phyloP scores from a whole-genome alignment of 1,140 invertebrate genomes.

The Tetranychus cinnabarinus region DNA sequence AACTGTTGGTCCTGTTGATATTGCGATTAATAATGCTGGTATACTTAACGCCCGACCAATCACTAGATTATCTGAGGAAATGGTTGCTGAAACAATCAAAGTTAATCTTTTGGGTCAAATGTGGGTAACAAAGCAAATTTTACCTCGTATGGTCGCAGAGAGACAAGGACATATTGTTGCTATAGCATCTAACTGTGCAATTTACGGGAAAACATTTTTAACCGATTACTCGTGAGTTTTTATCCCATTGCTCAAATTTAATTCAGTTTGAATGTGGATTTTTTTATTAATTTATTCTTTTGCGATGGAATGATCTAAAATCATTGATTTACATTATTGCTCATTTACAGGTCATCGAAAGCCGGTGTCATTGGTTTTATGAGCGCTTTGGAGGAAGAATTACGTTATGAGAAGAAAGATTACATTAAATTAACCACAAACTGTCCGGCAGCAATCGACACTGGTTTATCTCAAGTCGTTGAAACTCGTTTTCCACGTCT shows the following conservation, averaged over 20 bases:
- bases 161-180: slow-evolving; percentile 60
- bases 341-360: slow-evolving; percentile 13
- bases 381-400: slow-evolving; percentile 42
- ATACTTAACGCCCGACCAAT: slow-evolving; percentile 53
- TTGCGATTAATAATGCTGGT: slow-evolving; percentile 65
- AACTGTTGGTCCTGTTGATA: slow-evolving; percentile 31
- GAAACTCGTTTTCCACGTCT: slow-evolving; percentile 26
- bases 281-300: too few species aligned
- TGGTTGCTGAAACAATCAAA: slow-evolving; percentile 40
- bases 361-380: slow-evolving; percentile 29
- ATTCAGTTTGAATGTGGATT: too few species aligned
- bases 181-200: slow-evolving; percentile 51
- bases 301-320: too few species aligned
- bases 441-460: slow-evolving; percentile 58
- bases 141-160: slow-evolving; percentile 48
- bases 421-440: slow-evolving; percentile 52
- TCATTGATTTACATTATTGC: background rate
- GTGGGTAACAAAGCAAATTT: slow-evolving; percentile 50
- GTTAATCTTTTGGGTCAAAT: slow-evolving; percentile 54
- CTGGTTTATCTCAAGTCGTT: slow-evolving; percentile 54
- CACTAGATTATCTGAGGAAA: slow-evolving; percentile 32
- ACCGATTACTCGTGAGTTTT: slow-evolving; percentile 12
- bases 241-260: background rate
- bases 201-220: slow-evolving; percentile 42
- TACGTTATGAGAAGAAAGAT: slow-evolving; percentile 28